Evolutionary conservation across 2,888 invertebrate genomes (phyloP).

Genomic region (Chymomyza amoena): DNA sequence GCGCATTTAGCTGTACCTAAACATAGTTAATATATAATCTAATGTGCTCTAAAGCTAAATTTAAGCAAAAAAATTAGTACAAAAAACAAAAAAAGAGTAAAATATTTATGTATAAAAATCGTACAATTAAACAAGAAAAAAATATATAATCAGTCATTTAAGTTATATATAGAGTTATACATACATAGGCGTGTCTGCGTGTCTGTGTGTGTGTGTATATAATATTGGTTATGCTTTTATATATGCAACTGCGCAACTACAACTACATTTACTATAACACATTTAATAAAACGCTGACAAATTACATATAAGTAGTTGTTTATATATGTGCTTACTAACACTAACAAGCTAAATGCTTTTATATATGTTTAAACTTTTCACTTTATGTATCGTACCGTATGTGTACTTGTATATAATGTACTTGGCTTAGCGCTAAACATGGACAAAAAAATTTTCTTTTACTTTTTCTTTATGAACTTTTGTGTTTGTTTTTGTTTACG

Average conservation of each 20-base stretch:
- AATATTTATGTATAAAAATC: constrained; percentile 22
- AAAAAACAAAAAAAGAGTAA: constrained; percentile 10
- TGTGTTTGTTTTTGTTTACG: constrained; percentile 14
- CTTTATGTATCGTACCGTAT: background rate
- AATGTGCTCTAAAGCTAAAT: background rate
- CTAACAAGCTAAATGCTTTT: too few relatives aligned
- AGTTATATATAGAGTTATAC: constrained; percentile 56
- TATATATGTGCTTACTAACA: background rate
- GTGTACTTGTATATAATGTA: background rate
- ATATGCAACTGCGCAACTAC: constrained; percentile 11
- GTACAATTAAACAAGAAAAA: constrained; percentile 57
- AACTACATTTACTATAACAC: constrained; percentile 15
- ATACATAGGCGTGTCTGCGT: constrained; percentile 13
- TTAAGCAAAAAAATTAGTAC: constrained; percentile 10
- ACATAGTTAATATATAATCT: background rate
- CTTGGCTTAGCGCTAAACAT: background rate
- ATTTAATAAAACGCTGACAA: constrained; percentile 12
- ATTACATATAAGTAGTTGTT: background rate
- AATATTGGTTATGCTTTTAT: background rate
- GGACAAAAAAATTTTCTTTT: too few relatives aligned
- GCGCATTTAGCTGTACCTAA: background rate
- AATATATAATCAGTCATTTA: constrained; percentile 70
- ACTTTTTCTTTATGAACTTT: too few relatives aligned
- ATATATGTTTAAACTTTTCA: too few relatives aligned
- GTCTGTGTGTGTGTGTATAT: background rate